Base-by-base conservation (phyloP, 2,113 vertebrate species). In the Calcarius ornatus region DNA sequence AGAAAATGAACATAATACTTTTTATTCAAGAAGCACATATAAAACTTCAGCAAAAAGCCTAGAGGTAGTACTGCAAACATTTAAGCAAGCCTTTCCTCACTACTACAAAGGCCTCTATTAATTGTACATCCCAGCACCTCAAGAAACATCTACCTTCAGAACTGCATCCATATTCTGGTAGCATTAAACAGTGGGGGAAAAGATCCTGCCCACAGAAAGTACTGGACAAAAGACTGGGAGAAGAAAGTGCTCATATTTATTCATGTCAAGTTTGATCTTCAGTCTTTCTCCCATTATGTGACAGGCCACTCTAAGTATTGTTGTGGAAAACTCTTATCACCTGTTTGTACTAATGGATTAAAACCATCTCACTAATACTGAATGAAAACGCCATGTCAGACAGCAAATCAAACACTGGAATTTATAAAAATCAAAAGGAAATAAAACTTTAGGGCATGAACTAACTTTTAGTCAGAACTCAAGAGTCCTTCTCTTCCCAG, bases 141-240 rank as follows among this genome's bases (percentile, higher is more conserved):
- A 53, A 76, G 53, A 43, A 76, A 66, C 13, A 76, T 14, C 7
- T 22, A 5, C 42, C 33, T 63, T 33, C 47, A 90, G 59, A 66
- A 66, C 16, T 5, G 25, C 31, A 53, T 25, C 20, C 37, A 66
- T 7, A 53, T 7, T 37, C 51, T 42, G 16, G 5, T 33, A 50
- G 27, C 1, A 2, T 3, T 43, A 57, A 6, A 37, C 4, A 4
- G 10, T 1, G 1, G 21, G 8, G 7, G 3, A 19, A 61, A 82
- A 78, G 59, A 6, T 19, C 16, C 70, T 53, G 33, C 9, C 35
- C 3, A 4, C 35, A 63, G 59, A 59, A 57, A 43, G 43, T 24
- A 68, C 43, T 28, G 40, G 33, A 56, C 45, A 45, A 24, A 81
- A 75, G 24, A 78, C 17, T 16, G 10, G 10, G 15, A 79, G 51